phyloP scores from a whole-genome alignment of 1,140 invertebrate species.

The Laodelphax striatellus region DNA sequence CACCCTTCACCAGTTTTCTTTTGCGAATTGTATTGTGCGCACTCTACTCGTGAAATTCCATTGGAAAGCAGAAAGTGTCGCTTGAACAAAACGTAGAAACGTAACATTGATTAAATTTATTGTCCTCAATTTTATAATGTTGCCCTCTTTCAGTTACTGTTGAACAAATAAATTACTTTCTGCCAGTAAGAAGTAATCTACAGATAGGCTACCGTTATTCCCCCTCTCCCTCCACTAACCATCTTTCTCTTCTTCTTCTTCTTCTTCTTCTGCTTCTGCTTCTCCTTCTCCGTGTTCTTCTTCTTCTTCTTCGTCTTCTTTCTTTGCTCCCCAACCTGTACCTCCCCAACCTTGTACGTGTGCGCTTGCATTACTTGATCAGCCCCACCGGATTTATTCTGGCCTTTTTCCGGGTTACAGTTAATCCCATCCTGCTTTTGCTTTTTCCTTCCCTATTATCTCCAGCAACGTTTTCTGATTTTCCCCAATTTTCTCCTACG shows the following conservation, averaged over 20 bases:
- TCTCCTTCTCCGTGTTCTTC: conserved; percentile 15
- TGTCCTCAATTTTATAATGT: background rate
- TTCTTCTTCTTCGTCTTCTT: conserved; percentile 12
- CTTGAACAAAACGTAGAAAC: background rate
- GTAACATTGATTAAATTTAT: background rate
- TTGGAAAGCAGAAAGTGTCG: conserved; percentile 11
- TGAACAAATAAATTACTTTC: background rate
- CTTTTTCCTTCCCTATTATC: no score
- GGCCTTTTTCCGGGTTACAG: no score
- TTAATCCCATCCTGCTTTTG: no score
- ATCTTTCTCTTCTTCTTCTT: conserved; percentile 2
- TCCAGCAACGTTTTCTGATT: no score
- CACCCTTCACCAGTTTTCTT: no score
- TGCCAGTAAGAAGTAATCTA: background rate
- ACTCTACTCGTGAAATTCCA: conserved; percentile 17
- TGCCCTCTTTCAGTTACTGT: background rate
- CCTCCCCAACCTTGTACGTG: conserved; percentile 9
- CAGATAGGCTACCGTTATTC: background rate
- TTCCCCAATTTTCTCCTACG: no score
- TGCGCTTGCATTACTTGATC: conserved; percentile 16
- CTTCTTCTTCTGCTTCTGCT: conserved; percentile 16
- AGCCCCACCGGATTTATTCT: conserved; percentile 16
- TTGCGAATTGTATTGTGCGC: no score
- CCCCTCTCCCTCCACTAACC: background rate
- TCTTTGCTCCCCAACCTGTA: background rate